Evolutionary conservation across 1,140 invertebrate genomes (phyloP).

Genomic region (Orchestia grillus): DNA sequence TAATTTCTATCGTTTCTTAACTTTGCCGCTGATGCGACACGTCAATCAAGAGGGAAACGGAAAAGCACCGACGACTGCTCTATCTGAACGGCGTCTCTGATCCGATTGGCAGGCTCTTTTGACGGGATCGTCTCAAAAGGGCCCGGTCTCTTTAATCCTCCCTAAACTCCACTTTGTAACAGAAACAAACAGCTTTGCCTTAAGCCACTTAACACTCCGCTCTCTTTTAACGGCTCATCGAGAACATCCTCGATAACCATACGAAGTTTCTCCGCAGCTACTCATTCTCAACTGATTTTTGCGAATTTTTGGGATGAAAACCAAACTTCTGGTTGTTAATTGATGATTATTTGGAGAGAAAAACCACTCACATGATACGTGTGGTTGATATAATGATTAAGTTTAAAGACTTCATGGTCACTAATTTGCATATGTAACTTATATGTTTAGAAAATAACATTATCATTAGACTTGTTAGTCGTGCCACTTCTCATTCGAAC

Average conservation of each 20-base stretch:
- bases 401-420: not conserved
- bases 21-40: not conserved
- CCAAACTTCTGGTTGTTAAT: not conserved
- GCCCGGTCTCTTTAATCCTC: not conserved
- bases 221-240: not conserved
- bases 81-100: slow-evolving; percentile 21
- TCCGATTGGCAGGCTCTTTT: not conserved
- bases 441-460: not conserved
- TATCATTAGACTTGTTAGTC: not conserved
- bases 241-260: not conserved
- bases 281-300: not conserved
- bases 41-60: not conserved
- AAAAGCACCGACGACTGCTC: not conserved
- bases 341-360: not conserved
- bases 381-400: not conserved
- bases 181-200: slow-evolving; percentile 19
- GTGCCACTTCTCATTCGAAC: not conserved
- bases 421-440: not conserved
- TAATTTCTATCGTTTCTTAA: not conserved
- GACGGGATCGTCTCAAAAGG: slow-evolving; percentile 28
- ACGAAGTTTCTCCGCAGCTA: not conserved
- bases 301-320: not conserved
- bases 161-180: not conserved
- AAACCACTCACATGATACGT: not conserved
- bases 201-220: not conserved